Evolutionary conservation across 2,113 vertebrate species (phyloP).

Genomic region (Sula dactylatra): DNA sequence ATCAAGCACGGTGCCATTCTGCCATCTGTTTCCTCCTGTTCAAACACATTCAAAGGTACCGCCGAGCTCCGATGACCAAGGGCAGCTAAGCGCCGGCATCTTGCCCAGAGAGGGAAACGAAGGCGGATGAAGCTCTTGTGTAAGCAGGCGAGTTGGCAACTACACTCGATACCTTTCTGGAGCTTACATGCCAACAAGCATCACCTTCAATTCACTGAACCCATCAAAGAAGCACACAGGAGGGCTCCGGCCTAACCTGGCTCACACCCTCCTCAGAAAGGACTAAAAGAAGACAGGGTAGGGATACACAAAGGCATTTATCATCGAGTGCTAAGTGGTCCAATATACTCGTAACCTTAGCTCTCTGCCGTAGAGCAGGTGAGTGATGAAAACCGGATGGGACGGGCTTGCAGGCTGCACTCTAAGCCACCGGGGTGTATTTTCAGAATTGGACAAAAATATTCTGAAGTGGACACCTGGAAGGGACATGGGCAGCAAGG

Average conservation of each 20-base stretch:
- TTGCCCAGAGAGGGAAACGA: background rate
- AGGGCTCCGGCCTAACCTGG: constrained; percentile 56
- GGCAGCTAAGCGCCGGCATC: background rate
- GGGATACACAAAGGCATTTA: constrained; percentile 68
- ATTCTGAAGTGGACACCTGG: background rate
- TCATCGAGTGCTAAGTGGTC: constrained; percentile 69
- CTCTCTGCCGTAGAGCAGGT: constrained; percentile 67
- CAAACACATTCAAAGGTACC: background rate
- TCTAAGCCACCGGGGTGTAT: background rate
- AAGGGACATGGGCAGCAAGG: background rate
- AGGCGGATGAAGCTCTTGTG: background rate
- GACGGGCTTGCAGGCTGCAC: constrained; percentile 10
- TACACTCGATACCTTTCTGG: background rate
- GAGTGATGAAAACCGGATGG: constrained; percentile 77
- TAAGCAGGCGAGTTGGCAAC: background rate
- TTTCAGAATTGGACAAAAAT: constrained; percentile 42
- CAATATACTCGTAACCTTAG: constrained; percentile 71
- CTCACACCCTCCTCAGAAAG: constrained; percentile 59
- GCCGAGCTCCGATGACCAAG: rapidly evolving
- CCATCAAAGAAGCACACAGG: constrained; percentile 34
- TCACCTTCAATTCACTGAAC: constrained; percentile 40
- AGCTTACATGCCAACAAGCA: constrained; percentile 53
- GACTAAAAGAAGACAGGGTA: background rate
- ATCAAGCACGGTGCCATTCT: background rate
- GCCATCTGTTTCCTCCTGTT: background rate